Conservation (phyloP, 2,113 vertebrate species). For the Cottus gobio region DNA sequence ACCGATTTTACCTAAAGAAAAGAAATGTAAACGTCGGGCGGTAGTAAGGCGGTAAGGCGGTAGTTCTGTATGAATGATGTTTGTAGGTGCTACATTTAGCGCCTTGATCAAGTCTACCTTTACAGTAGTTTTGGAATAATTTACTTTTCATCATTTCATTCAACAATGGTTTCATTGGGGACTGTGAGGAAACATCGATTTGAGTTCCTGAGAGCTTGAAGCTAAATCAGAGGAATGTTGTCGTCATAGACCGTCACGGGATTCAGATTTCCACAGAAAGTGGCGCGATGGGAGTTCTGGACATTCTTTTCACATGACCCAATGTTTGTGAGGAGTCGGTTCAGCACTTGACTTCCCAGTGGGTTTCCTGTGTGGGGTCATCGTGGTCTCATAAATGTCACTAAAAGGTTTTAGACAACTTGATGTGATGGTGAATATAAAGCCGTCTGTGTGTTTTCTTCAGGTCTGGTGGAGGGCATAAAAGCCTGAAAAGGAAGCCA, state of each 20-base stretch:
- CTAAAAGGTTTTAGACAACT: slow-evolving; percentile 39
- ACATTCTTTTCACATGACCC: slow-evolving; percentile 60
- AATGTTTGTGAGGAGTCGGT: slow-evolving; percentile 31
- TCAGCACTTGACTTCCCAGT: slow-evolving; percentile 41
- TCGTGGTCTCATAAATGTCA: slow-evolving; percentile 67
- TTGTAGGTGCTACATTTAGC: no score
- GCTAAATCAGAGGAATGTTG: background rate
- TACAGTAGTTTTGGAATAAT: background rate
- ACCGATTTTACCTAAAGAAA: background rate
- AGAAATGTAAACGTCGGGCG: background rate
- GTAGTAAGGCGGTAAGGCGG: background rate
- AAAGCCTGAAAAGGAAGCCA: slow-evolving; percentile 20
- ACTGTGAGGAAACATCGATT: background rate
- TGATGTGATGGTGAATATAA: slow-evolving; percentile 42
- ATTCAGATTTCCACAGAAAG: slow-evolving; percentile 23
- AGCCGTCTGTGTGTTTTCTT: slow-evolving; percentile 19
- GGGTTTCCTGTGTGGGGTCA: slow-evolving; percentile 47
- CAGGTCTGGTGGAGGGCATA: slow-evolving; percentile 10
- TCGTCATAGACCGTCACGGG: background rate
- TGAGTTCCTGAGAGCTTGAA: background rate
- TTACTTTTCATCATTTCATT: background rate
- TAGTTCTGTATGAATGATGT: background rate
- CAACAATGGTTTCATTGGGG: background rate
- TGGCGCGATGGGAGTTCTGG: background rate
- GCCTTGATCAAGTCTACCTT: no score